phyloP scores from a whole-genome alignment of 2,888 invertebrate species.

The Caenorhabditis angaria region DNA sequence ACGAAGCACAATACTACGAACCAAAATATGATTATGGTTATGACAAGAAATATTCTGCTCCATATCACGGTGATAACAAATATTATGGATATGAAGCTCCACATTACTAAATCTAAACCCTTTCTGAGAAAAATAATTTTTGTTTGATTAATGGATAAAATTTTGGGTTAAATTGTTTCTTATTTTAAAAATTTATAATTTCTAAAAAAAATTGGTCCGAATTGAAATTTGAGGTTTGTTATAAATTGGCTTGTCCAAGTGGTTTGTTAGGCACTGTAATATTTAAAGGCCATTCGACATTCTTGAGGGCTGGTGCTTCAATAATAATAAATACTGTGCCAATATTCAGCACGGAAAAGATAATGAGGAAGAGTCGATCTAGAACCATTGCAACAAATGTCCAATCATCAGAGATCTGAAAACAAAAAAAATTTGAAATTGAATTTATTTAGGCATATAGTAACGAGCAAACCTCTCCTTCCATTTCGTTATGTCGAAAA shows the following conservation, averaged over 20 bases:
- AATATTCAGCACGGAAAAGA: slow-evolving; percentile 70
- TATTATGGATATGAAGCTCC: slow-evolving; percentile 47
- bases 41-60: slow-evolving; percentile 18
- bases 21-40: slow-evolving; percentile 43
- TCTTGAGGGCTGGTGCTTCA: slow-evolving; percentile 70
- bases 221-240: slow-evolving; percentile 25
- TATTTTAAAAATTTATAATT: not conserved
- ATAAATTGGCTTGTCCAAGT: slow-evolving; percentile 66
- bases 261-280: slow-evolving; percentile 69
- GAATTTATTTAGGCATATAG: not conserved
- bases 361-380: slow-evolving; percentile 69
- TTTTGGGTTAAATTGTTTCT: not conserved
- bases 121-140: not conserved
- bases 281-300: slow-evolving; percentile 65
- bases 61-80: slow-evolving; percentile 38
- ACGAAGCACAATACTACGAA: slow-evolving; percentile 51
- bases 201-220: not conserved
- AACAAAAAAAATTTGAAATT: slow-evolving; percentile 1
- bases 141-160: not conserved
- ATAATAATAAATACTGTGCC: slow-evolving; percentile 69
- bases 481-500: slow-evolving; percentile 67
- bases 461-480: slow-evolving; percentile 58
- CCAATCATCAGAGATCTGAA: slow-evolving; percentile 71
- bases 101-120: slow-evolving; percentile 19
- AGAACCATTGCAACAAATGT: slow-evolving; percentile 71